A percentile compares a stretch with the other conserved stretches of the same genome.
phyloP scores from a whole-genome alignment of 2,113 vertebrate genomes.

The Phyllopteryx taeniolatus region DNA sequence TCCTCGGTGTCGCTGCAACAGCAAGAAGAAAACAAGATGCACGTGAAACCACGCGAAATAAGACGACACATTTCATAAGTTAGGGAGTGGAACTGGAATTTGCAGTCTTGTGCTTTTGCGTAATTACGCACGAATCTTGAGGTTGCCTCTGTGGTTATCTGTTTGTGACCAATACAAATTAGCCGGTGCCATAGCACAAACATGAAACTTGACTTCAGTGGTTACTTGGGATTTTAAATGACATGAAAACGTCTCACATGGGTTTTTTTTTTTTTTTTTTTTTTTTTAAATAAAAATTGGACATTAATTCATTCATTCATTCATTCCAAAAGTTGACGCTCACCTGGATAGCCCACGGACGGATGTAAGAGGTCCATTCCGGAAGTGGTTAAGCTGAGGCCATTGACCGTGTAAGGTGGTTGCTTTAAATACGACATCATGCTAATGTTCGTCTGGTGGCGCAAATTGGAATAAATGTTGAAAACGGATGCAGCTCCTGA shows the following conservation, averaged over 20 bases:
- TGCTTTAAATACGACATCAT: slow-evolving; percentile 99
- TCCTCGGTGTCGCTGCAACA: slow-evolving; percentile 88
- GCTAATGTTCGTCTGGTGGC: slow-evolving; percentile 89
- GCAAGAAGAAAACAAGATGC: slow-evolving; percentile 25
- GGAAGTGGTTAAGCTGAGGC: slow-evolving; percentile 95
- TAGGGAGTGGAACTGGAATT: neutral
- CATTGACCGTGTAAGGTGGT: slow-evolving; percentile 99
- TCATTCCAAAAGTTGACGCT: slow-evolving; percentile 37
- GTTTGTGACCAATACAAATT: neutral
- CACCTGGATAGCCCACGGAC: slow-evolving; percentile 97
- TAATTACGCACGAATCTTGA: slow-evolving; percentile 35
- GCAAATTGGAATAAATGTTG: slow-evolving; percentile 78
- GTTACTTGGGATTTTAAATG: neutral
- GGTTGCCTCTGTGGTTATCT: neutral
- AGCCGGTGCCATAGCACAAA: neutral
- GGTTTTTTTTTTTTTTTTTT: neutral
- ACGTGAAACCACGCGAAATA: too few relatives aligned
- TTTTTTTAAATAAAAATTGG: neutral
- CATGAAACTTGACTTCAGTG: neutral
- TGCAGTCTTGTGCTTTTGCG: slow-evolving; percentile 2
- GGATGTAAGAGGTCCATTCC: slow-evolving; percentile 98
- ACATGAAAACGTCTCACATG: neutral
- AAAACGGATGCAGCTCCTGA: slow-evolving; percentile 57
- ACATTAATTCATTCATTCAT: neutral
- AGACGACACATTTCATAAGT: neutral